Percentiles rank a stretch among this genome's conserved stretches.
phyloP scores from a whole-genome alignment of 2,797 vertebrate genomes.

The Chromobotia macracanthus region DNA sequence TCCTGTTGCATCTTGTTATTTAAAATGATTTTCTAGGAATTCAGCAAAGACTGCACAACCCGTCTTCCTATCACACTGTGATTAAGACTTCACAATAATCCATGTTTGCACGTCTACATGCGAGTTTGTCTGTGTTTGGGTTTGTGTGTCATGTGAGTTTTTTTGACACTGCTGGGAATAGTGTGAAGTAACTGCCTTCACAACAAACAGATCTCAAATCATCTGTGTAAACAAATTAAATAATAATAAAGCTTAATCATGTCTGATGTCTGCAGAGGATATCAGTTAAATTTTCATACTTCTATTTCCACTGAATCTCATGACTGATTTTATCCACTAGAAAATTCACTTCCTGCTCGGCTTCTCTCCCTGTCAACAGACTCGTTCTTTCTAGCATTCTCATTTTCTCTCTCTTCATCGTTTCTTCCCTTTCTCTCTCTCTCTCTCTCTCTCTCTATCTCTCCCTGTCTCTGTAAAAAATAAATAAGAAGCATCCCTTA shows the following conservation, averaged over 20 bases:
- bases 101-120: conserved; percentile 76
- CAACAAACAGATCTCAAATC: conserved; percentile 40
- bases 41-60: conserved; percentile 64
- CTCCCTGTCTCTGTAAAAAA: conserved; percentile 78
- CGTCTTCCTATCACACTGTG: conserved; percentile 74
- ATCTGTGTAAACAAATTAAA: not conserved
- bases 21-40: conserved; percentile 54
- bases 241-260: not conserved
- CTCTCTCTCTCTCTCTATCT: conserved; percentile 57
- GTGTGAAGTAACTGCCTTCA: conserved; percentile 75
- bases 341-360: conserved; percentile 57
- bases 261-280: not conserved
- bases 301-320: conserved; percentile 63
- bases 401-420: conserved; percentile 58
- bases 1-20: conserved; percentile 23
- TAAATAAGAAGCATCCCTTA: conserved; percentile 78
- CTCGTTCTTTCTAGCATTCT: conserved; percentile 72
- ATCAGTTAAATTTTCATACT: not conserved
- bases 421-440: not conserved
- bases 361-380: conserved; percentile 63
- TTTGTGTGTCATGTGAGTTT: conserved; percentile 67
- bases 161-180: conserved; percentile 75
- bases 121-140: conserved; percentile 60
- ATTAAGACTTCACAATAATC: conserved; percentile 84
- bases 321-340: conserved; percentile 54